Conservation (phyloP, 2,888 invertebrate species). For the Pinctada fucata region DNA sequence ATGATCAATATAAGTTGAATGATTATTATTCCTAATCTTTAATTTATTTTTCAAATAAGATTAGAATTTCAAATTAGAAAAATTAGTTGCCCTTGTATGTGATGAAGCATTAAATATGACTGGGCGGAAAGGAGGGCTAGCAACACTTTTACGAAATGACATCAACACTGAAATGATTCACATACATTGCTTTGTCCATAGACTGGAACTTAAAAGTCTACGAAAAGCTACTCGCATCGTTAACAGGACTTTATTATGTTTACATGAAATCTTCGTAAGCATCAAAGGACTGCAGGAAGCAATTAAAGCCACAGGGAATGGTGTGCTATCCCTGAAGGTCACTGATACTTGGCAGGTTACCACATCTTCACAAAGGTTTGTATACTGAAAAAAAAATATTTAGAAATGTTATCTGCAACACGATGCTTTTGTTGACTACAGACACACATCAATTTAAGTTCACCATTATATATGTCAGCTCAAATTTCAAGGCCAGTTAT, state of each 20-base stretch:
- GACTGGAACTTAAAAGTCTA: conserved; percentile 24
- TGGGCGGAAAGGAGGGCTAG: conserved; percentile 28
- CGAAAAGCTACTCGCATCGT: conserved; percentile 29
- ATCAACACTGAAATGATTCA: conserved; percentile 38
- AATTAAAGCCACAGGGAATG: conserved; percentile 20
- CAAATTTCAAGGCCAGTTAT: too few relatives aligned
- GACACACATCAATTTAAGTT: not conserved
- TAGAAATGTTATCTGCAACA: not conserved
- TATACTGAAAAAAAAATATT: not conserved
- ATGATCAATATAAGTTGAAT: not conserved
- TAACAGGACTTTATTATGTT: conserved; percentile 28
- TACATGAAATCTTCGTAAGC: conserved; percentile 22
- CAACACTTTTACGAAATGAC: conserved; percentile 25
- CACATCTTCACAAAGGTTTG: conserved; percentile 40
- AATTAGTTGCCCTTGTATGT: conserved; percentile 39
- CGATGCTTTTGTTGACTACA: not conserved
- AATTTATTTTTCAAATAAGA: not conserved
- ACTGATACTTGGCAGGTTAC: conserved; percentile 45
- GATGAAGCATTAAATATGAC: conserved; percentile 49
- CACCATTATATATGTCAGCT: too few relatives aligned
- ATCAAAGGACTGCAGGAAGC: conserved; percentile 17
- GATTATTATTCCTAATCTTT: not conserved
- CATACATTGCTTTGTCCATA: conserved; percentile 27
- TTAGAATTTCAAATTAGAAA: too few relatives aligned
- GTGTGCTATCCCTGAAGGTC: conserved; percentile 24